A percentile compares a stretch with the other conserved stretches of the same genome.
Evolutionary conservation across 30 jellyfish, hydroid and myxozoan genomes (phyloP).

Genomic region (Kudoa iwatai): DNA sequence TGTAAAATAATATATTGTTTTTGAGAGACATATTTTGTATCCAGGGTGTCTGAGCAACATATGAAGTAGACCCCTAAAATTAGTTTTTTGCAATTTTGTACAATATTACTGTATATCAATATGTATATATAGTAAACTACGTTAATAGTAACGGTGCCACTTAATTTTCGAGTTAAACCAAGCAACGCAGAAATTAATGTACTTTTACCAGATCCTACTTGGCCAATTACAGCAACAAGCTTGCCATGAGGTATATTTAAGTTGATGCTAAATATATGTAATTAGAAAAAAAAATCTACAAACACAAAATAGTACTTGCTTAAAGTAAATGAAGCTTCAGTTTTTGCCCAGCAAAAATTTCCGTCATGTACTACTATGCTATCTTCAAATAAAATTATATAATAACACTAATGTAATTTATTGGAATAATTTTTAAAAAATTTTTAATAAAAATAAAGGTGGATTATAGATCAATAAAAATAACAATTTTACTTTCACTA

Average conservation of each 20-base stretch:
- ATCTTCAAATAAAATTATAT: too few species aligned
- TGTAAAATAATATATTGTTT: conserved; percentile 29
- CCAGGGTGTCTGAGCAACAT: conserved; percentile 92
- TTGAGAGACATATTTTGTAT: conserved; percentile 44
- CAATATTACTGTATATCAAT: too few species aligned
- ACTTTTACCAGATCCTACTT: conserved; percentile 72
- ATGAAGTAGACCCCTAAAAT: too few species aligned
- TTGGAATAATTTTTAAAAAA: too few species aligned
- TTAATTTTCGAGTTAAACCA: conserved; percentile 29
- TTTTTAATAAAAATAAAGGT: too few species aligned
- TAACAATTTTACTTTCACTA: too few species aligned
- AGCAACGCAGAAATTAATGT: conserved; percentile 43
- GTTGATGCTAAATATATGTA: conserved; percentile 1
- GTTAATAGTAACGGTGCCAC: conserved; percentile 20
- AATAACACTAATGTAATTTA: too few species aligned
- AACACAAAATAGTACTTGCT: conserved; percentile 2
- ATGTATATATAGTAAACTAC: too few species aligned
- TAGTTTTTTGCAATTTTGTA: too few species aligned
- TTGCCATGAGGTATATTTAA: conserved; percentile 10
- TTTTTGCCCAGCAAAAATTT: too few species aligned
- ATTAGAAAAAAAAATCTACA: background rate
- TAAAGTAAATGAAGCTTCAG: too few species aligned
- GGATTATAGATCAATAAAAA: too few species aligned
- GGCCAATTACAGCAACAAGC: conserved; percentile 44
- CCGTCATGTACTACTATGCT: conserved; percentile 13